These are phyloP conservation scores for Palythoa heliodiscus DNA, from an alignment of 92 coral and sea anemone genomes.

Conservation along the genomic window DNA sequence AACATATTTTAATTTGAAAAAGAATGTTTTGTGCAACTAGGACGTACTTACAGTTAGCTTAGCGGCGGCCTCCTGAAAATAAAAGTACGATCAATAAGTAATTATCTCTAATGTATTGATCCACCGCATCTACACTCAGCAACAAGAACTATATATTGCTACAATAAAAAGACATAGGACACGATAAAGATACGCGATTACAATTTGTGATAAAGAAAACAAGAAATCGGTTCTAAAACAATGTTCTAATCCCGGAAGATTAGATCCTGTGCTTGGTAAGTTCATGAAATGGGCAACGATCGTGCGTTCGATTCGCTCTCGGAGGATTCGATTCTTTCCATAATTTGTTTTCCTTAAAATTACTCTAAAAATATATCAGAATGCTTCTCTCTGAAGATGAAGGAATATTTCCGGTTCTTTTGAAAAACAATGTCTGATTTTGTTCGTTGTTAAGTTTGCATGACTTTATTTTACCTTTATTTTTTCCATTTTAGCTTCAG, in stretches of 20 bases:
- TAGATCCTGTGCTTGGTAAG: too few relatives aligned
- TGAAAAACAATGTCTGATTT: neutral
- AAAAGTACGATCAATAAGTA: neutral
- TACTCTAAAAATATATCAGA: too few relatives aligned
- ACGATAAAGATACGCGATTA: neutral
- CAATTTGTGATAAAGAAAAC: neutral
- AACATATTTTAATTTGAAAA: too few relatives aligned
- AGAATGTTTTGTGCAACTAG: too few relatives aligned
- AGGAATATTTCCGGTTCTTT: neutral
- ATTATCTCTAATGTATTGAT: neutral
- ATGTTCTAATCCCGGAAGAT: too few relatives aligned
- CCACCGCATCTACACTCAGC: neutral
- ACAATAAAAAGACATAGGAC: too few relatives aligned
- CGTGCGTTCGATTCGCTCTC: too few relatives aligned
- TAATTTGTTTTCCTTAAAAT: too few relatives aligned
- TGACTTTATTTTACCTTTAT: constrained; percentile 73
- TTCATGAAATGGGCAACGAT: too few relatives aligned
- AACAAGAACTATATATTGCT: neutral
- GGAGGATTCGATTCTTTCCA: neutral
- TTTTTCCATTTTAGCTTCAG: constrained; percentile 99
- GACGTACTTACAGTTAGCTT: constrained; percentile 81
- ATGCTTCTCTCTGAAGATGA: too few relatives aligned
- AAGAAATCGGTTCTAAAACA: too few relatives aligned
- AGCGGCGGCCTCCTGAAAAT: constrained; percentile 87
- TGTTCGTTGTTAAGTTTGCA: neutral